These are phyloP conservation scores for Mamestra brassicae DNA, from an alignment of 2,888 invertebrate species.

Conservation along the genomic window DNA sequence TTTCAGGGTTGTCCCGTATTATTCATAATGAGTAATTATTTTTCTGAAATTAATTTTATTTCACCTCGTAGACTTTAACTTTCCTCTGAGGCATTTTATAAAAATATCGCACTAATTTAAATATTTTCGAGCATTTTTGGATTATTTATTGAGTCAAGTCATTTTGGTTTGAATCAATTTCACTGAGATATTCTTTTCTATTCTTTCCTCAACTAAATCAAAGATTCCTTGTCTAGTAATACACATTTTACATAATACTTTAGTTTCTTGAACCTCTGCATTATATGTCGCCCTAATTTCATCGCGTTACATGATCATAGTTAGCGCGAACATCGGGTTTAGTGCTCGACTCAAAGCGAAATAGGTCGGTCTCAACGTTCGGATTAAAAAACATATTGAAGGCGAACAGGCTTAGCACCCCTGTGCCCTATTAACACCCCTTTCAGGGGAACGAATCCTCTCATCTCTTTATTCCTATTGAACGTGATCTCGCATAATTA, in stretches of 20 bases:
- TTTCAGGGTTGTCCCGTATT: no score
- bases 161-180: no score
- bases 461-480: conserved; percentile 38
- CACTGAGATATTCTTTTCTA: not conserved
- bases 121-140: no score
- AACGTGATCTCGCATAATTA: conserved; percentile 57
- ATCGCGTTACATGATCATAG: conserved; percentile 10
- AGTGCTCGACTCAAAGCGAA: conserved; percentile 24
- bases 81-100: no score
- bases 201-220: not conserved
- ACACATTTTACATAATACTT: not conserved
- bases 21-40: no score
- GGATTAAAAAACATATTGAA: conserved; percentile 37
- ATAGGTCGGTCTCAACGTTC: conserved; percentile 33
- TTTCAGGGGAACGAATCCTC: conserved; percentile 17
- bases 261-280: no score
- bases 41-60: no score
- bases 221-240: not conserved
- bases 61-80: no score
- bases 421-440: conserved; percentile 32
- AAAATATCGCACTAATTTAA: no score
- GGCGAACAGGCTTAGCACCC: conserved; percentile 27
- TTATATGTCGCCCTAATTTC: not conserved
- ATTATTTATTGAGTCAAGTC: no score
- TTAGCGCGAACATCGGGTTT: not conserved